These are phyloP conservation scores for Cepaea nemoralis DNA, from an alignment of 1,140 invertebrate species.

Conservation along the genomic window DNA sequence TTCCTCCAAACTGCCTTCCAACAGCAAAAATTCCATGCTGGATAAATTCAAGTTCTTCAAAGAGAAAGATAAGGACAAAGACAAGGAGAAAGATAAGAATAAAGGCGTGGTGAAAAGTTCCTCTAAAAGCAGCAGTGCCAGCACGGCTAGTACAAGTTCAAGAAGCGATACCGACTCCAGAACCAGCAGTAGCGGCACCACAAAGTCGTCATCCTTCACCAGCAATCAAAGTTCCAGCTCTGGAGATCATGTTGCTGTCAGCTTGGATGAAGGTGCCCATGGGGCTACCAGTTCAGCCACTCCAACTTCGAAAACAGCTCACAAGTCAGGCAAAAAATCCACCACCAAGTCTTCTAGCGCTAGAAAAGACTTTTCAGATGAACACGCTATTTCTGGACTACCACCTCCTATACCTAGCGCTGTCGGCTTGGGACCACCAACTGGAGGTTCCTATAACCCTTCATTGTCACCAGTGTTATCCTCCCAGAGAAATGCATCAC, in stretches of 20 bases:
- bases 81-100: slow-evolving; percentile 50
- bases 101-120: slow-evolving; percentile 55
- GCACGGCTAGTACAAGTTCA: slow-evolving; percentile 50
- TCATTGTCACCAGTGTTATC: not conserved
- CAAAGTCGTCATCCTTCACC: slow-evolving; percentile 35
- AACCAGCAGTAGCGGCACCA: slow-evolving; percentile 34
- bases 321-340: slow-evolving; percentile 56
- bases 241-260: not conserved
- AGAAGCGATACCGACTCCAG: slow-evolving; percentile 52
- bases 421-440: slow-evolving; percentile 23
- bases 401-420: slow-evolving; percentile 37
- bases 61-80: slow-evolving; percentile 74
- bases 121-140: slow-evolving; percentile 52
- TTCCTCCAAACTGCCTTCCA: slow-evolving; percentile 44
- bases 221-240: slow-evolving; percentile 29
- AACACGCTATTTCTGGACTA: slow-evolving; percentile 32
- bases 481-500: slow-evolving; percentile 11
- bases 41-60: slow-evolving; percentile 94
- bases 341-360: slow-evolving; percentile 47
- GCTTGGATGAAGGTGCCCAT: slow-evolving; percentile 40
- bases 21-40: slow-evolving; percentile 82
- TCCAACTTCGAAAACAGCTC: slow-evolving; percentile 57
- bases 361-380: slow-evolving; percentile 51
- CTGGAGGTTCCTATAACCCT: not conserved
- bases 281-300: slow-evolving; percentile 49